Base-by-base conservation (phyloP, 2,888 invertebrate genomes). In the Bibio marci region DNA sequence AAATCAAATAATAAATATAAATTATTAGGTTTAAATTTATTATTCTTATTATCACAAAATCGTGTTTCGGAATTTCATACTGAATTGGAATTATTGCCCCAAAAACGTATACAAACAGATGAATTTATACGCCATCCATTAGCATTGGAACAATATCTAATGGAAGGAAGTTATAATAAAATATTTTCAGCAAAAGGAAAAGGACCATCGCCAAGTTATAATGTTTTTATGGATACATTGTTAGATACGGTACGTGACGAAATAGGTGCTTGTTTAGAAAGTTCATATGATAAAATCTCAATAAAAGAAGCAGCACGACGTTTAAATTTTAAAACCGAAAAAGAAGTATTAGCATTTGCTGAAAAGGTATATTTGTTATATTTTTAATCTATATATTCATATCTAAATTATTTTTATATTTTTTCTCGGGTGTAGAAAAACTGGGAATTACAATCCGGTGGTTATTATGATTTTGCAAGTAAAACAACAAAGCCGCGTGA, bases 131-230 rank as follows among this genome's bases (percentile, higher is more conserved):
- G 80, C 44, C 92, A 95, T 55, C 94, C 97, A 0, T 70, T 98
- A 11, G 87, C 90, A 8, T 71, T 98, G 53, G 98, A 98, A 54
- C 98, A 98, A 59, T 95, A 92, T 59, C 70, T 98, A 39, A 98
- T 98, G 95, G 98, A 98, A 60, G 98, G 98, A 35, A 90, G 92
- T 48, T 98, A 98, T 57, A 97, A 98, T 58, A 98, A 98, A 64
- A 86, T 91, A 40, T 91, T 91, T 56, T 69, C 88, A 49, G 88
- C 88, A 2, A 86, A 88, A 69, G 90, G 83, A 18, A 92, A 91
- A 62, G 94, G 97, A 5, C 97, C 98, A 43, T 90, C 95, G 1
- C 85, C 86, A 45, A 86, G 82, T 45, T 98, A 97, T 63, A 90
- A 85, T 45, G 80, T 91, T 50, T 98, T 98, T 61, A 95, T 98